Conservation (phyloP, 2,797 vertebrate genomes). For the Anolis apletophallus region DNA sequence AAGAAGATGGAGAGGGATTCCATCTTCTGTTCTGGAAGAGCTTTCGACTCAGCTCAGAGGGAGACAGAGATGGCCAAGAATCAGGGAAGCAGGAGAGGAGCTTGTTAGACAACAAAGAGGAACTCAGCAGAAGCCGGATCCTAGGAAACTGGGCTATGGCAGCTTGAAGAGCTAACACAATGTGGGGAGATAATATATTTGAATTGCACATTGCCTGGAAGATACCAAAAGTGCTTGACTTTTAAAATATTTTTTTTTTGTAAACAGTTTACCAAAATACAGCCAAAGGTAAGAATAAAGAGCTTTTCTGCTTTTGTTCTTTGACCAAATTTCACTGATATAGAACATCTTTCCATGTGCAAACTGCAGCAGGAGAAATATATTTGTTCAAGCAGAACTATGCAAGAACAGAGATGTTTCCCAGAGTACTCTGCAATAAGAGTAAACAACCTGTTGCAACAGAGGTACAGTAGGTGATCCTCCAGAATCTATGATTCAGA, state of each 20-base stretch:
- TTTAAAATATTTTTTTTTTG: neutral
- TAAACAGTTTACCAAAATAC: neutral
- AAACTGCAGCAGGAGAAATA: neutral
- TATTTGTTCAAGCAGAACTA: neutral
- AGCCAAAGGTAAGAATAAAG: neutral
- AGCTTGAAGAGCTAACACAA: constrained; percentile 36
- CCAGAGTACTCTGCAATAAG: neutral
- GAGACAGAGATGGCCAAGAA: constrained; percentile 35
- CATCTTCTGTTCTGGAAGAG: constrained; percentile 17
- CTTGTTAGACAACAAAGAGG: constrained; percentile 44
- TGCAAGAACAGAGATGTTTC: neutral
- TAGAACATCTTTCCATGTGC: neutral
- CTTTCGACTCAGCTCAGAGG: constrained; percentile 11
- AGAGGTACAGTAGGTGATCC: too few relatives aligned
- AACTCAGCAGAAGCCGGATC: constrained; percentile 11
- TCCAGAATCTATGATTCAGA: too few relatives aligned
- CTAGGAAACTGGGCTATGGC: constrained; percentile 21
- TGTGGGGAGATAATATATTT: constrained; percentile 17
- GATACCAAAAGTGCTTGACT: neutral
- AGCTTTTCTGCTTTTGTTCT: neutral
- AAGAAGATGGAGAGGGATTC: neutral
- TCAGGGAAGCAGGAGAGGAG: constrained; percentile 27
- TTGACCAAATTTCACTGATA: neutral
- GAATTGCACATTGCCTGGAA: constrained; percentile 21
- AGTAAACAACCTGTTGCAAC: neutral